Evolutionary conservation across 2,113 vertebrate species (phyloP), one percentile per base, ranked within the genome.

Genomic region (Mormoops blainvillei): DNA sequence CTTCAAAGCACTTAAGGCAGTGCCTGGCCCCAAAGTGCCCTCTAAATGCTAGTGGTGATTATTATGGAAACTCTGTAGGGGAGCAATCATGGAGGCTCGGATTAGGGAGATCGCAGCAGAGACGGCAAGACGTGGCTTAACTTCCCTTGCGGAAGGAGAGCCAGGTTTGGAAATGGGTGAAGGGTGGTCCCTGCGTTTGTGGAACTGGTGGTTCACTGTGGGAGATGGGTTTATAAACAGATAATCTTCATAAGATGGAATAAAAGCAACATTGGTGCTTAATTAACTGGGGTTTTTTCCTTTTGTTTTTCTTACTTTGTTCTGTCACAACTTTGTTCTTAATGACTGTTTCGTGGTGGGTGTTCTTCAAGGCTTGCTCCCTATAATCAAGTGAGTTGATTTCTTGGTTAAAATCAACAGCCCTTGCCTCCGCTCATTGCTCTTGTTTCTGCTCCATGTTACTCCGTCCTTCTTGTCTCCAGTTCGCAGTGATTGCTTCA

Each of bases 261-360:
- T 97, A 91, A 95, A 95, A 93, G 89, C 93, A 94, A 63, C 56
- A 28, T 3, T 84, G 76, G 65, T 88, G 50, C 78, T 94, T 91
- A 96, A 93, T 94, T 95, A 96, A 38, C 43, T 45, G 45, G 33
- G 20, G 87, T 50, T 54, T 82, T 41, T 1, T 2, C 4, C 6
- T 87, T 80, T 92, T 96, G 36, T 92, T 96, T 95, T 91, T 94
- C 41, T 90, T 84, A n/a, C 41, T 97, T 95, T 97, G 41, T 88
- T 94, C 81, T 96, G 80, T 94, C 76, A 90, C 71, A 93, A 63
- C 91, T 96, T 96, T 96, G 86, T 96, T 96, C 91, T 93, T 95
- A 86, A 94, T 58, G 93, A 91, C 56, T 71, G 71, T 71, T 95
- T 95, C 91, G 91, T 82, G 68, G 86, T 97, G 97, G 93, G 93